phyloP scores from a whole-genome alignment of 1,140 invertebrate genomes.

The Fopius arisanus region DNA sequence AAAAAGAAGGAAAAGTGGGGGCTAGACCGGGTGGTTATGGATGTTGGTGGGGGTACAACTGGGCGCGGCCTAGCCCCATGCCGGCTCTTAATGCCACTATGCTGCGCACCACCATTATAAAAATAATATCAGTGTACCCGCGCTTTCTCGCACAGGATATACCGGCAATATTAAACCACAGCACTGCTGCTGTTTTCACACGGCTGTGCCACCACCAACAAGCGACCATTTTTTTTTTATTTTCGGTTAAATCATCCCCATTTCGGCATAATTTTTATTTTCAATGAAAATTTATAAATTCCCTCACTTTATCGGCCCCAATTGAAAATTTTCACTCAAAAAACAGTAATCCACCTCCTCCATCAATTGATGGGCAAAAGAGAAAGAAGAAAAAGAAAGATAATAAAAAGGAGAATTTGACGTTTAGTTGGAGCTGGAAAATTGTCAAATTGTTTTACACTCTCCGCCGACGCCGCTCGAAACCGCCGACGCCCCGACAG shows the following conservation, averaged over 20 bases:
- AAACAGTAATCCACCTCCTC: not conserved
- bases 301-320: not conserved
- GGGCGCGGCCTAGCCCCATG: slow-evolving; percentile 55
- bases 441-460: not conserved
- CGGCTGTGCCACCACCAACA: slow-evolving; percentile 16
- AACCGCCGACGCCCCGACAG: slow-evolving; percentile 40
- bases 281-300: not conserved
- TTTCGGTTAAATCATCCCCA: not conserved
- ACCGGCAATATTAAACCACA: slow-evolving; percentile 38
- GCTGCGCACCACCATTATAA: slow-evolving; percentile 44
- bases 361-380: not conserved
- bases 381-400: not conserved
- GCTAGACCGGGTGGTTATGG: not conserved
- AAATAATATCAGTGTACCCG: slow-evolving; percentile 56
- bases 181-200: slow-evolving; percentile 32
- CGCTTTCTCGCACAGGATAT: slow-evolving; percentile 50
- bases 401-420: not conserved
- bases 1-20: not conserved
- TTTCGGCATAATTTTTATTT: not conserved
- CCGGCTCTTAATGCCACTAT: slow-evolving; percentile 36
- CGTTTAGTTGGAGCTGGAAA: not conserved
- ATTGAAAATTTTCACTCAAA: not conserved
- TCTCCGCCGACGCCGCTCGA: slow-evolving; percentile 42
- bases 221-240: not conserved
- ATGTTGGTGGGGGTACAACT: slow-evolving; percentile 47